Conservation (phyloP, 2,113 vertebrate genomes). For the Calyptomena viridis region DNA sequence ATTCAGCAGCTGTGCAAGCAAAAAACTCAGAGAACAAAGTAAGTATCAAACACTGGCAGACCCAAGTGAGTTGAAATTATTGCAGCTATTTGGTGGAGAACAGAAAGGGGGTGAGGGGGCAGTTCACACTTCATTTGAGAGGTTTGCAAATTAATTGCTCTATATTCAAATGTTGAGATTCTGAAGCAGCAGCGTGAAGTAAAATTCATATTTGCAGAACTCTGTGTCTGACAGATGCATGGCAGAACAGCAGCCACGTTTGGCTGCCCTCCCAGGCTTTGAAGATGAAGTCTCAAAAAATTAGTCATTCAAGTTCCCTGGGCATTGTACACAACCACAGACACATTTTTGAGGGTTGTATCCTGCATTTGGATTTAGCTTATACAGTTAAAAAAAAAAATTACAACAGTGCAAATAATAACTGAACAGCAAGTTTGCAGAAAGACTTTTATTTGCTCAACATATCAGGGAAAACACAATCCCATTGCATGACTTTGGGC, state of each 20-base stretch:
- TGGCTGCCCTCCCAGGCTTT: not conserved
- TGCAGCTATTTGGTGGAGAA: not conserved
- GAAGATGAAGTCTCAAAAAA: not conserved
- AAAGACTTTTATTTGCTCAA: not conserved
- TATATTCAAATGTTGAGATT: accelerated
- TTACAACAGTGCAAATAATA: not conserved
- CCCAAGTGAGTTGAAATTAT: not conserved
- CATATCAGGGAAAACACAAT: not conserved
- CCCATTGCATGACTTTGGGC: not conserved
- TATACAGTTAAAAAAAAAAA: not conserved
- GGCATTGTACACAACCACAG: not conserved
- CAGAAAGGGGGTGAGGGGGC: not conserved
- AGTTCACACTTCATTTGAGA: not conserved
- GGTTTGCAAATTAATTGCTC: not conserved
- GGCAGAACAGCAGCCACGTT: not conserved
- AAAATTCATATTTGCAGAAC: not conserved
- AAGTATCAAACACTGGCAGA: constrained; percentile 10
- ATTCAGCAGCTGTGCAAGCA: constrained; percentile 76
- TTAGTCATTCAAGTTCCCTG: not conserved
- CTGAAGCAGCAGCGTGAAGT: not conserved
- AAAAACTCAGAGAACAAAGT: constrained; percentile 78
- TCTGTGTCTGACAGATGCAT: not conserved
- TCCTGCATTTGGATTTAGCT: not conserved
- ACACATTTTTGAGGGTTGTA: accelerated
- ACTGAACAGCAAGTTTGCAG: not conserved